Base-by-base conservation (phyloP, 1,140 invertebrate genomes). In the Drosophila pseudoobscura region DNA sequence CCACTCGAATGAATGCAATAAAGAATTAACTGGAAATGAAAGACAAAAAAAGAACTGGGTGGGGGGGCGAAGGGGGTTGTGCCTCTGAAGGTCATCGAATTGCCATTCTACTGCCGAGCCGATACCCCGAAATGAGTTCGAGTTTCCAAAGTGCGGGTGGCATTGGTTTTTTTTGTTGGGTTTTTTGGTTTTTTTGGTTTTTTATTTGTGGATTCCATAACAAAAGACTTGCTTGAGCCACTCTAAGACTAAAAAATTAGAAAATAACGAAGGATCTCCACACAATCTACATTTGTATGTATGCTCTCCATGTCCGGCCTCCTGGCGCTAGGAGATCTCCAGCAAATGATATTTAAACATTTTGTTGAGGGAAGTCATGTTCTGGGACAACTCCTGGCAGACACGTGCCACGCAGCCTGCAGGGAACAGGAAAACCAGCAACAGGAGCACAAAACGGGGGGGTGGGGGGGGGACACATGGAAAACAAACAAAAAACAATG, bases 371-470 rank as follows among this genome's bases (percentile, higher is more conserved):
- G 83, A 89, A 64, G 62, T 57, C 78, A 88, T 89, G 43, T 88
- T 88, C 66, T 88, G 84, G 59, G 84, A 89, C 68, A 89, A 65
- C 79, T 88, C 83, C 49, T 74, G 75, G 75, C 83, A 88, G 63
- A 73, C 83, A 49, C 72, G 60, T 44, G 83, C 64, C 54, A 88
- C 83, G 68, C 83, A 88, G 56, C 83, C 83, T 83, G 78, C 49
- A 51, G 8, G 8, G 3, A 47, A 26, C 35, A 39, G 35, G 11
- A 35, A 3, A 17, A 17, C 17, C 31, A 35, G 9, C 3, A 39
- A 3, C 35, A 39, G 35, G 11, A 13, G 35, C 11, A 11, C 35
- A 39, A 39, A 11, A 39, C n/a, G n/a, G n/a, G 35, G 11, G 20
- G 20, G 35, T 11, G 13, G 35, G 11, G 20, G 11, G 20, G 20